These are phyloP conservation scores for Crossaster papposus DNA, from an alignment of 53 echinoderm and acorn worm genomes.

Conservation along the genomic window DNA sequence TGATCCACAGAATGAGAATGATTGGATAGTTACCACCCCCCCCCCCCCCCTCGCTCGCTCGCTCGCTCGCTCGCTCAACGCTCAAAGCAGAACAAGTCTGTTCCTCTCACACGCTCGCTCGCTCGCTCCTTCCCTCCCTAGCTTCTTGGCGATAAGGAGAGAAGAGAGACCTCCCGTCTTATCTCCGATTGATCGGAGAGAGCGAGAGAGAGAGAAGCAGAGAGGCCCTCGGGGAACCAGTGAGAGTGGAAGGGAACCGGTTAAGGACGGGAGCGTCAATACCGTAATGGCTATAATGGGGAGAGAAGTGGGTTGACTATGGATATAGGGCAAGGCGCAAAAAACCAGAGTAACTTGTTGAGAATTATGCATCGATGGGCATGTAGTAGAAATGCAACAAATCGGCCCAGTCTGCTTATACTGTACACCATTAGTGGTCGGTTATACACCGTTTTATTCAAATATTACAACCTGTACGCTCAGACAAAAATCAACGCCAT, in stretches of 20 bases:
- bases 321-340: conserved; percentile 36
- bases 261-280: conserved; percentile 41
- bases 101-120: conserved; percentile 20
- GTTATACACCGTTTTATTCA: conserved; percentile 1
- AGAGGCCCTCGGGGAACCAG: conserved; percentile 50
- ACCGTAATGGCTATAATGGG: conserved; percentile 49
- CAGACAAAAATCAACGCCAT: not conserved
- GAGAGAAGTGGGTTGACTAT: conserved; percentile 45
- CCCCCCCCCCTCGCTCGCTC: too few relatives aligned
- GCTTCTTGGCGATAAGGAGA: too few relatives aligned
- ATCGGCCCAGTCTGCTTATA: not conserved
- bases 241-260: conserved; percentile 34
- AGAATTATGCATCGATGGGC: conserved; percentile 28
- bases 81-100: conserved; percentile 28
- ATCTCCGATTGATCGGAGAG: conserved; percentile 57
- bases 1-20: not conserved
- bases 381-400: conserved; percentile 28
- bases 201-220: conserved; percentile 60
- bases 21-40: conserved; percentile 59
- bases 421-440: not conserved
- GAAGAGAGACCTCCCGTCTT: not conserved
- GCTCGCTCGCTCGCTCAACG: too few relatives aligned
- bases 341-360: conserved; percentile 28
- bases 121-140: conserved; percentile 1
- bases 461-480: not conserved